phyloP scores from a whole-genome alignment of 2,888 invertebrate species.

The Actias luna region DNA sequence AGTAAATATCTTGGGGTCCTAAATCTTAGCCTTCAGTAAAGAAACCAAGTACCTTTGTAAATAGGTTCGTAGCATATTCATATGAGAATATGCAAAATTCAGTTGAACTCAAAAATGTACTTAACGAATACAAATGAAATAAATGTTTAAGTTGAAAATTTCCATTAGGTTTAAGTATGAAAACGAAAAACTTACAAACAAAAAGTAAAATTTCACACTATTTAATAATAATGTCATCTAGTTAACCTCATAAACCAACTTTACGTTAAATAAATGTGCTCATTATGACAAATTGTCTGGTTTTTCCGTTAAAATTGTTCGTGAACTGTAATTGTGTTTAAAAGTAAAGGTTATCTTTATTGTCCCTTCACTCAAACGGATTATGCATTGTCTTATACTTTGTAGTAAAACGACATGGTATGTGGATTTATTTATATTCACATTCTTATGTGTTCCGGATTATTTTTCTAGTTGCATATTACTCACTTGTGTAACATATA shows the following conservation, averaged over 20 bases:
- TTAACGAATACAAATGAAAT: no score
- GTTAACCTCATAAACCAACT: not conserved
- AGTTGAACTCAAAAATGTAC: no score
- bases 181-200: no score
- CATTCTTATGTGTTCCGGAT: not conserved
- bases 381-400: constrained; percentile 4
- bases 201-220: no score
- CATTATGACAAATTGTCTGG: not conserved
- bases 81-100: no score
- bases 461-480: not conserved
- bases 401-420: not conserved
- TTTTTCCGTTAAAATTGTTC: not conserved
- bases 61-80: no score
- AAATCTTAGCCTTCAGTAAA: no score
- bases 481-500: not conserved
- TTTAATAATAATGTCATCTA: no score
- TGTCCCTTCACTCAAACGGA: constrained; percentile 5
- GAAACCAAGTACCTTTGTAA: no score
- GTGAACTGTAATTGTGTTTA: not conserved
- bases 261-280: not conserved
- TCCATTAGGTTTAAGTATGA: no score
- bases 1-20: no score
- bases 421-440: not conserved
- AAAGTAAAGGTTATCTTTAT: not conserved
- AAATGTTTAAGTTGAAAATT: no score